Evolutionary conservation across 2,888 invertebrate genomes (phyloP), one percentile per base, ranked within the genome.

Genomic region (Drosophila recens): DNA sequence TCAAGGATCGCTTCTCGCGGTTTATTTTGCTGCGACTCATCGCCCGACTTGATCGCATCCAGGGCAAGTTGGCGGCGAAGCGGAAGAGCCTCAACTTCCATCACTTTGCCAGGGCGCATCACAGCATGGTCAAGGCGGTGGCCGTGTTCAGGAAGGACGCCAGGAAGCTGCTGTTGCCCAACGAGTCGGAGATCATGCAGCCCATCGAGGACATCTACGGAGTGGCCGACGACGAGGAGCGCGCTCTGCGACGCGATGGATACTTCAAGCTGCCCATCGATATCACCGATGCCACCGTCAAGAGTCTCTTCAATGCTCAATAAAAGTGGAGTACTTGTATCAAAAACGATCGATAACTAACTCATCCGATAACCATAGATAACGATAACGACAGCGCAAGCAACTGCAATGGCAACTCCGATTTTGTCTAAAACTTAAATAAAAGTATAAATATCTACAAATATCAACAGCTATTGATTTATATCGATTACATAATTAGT

Each of bases 121-220:
- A 90, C 4, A 90, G 87, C 20, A 90, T 92, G 82, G 80, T 75
- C n/a, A 87, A 85, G 65, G 87, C 89, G 13, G 91, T 92, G 38
- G 90, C 89, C 4, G 76, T 87, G n/a, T 93, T 92, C 38, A 91
- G 92, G 23, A 91, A 91, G 76, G 92, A 92, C 66, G 91, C 91
- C 0, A 85, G 90, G 6, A 92, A 90, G 49, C 67, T 93, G 15
- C 67, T 92, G 52, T 72, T 89, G 40, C 89, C 91, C 20, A 91
- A 89, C 53, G 91, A 92, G 59, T 73, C 87, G 30, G 92, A 92
- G 67, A 83, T 91, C 3, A 77, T 90, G 61, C 70, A 90, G 62
- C 90, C 92, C 34, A 85, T 91, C 33, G 92, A 93, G 63, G 89
- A 91, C 6, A 86, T 92, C 8, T 92, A 90, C 23, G 85, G 88